A percentile compares a stretch with the other conserved stretches of the same genome.
These are phyloP conservation scores for Brienomyrus brachyistius DNA, from an alignment of 2,113 vertebrate genomes.

Conservation along the genomic window DNA sequence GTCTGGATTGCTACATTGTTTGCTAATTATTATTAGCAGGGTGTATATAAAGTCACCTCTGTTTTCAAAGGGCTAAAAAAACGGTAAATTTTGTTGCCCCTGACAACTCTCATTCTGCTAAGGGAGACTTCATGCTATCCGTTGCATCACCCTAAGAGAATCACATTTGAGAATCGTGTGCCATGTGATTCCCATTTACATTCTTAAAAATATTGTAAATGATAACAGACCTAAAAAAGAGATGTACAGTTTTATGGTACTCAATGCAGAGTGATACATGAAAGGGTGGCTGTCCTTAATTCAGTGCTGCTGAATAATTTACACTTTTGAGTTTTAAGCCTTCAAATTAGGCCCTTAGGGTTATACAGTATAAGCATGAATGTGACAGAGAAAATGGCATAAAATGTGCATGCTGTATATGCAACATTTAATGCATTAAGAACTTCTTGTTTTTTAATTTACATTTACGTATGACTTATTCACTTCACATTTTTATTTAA, in stretches of 20 bases:
- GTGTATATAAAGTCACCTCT: not conserved
- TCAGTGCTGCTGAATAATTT: not conserved
- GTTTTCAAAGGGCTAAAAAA: not conserved
- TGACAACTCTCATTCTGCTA: not conserved
- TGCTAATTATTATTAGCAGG: not conserved
- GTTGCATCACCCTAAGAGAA: not conserved
- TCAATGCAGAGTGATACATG: not conserved
- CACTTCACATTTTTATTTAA: not conserved
- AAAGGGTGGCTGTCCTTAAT: not conserved
- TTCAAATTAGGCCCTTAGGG: not conserved
- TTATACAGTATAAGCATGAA: not conserved
- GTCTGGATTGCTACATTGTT: not conserved
- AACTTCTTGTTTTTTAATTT: not conserved
- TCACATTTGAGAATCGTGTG: not conserved
- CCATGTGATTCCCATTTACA: conserved; percentile 10
- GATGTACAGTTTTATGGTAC: not conserved
- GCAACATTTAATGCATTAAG: not conserved
- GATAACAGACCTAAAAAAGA: not conserved
- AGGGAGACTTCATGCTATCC: not conserved
- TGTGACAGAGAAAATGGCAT: not conserved
- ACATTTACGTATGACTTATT: not conserved
- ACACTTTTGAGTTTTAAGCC: not conserved
- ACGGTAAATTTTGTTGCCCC: not conserved
- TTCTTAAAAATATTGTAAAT: conserved; percentile 16
- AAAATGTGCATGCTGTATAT: not conserved